A percentile compares a stretch with the other conserved stretches of the same genome.
phyloP scores from a whole-genome alignment of 2,113 vertebrate species.

The Tauraco erythrolophus region DNA sequence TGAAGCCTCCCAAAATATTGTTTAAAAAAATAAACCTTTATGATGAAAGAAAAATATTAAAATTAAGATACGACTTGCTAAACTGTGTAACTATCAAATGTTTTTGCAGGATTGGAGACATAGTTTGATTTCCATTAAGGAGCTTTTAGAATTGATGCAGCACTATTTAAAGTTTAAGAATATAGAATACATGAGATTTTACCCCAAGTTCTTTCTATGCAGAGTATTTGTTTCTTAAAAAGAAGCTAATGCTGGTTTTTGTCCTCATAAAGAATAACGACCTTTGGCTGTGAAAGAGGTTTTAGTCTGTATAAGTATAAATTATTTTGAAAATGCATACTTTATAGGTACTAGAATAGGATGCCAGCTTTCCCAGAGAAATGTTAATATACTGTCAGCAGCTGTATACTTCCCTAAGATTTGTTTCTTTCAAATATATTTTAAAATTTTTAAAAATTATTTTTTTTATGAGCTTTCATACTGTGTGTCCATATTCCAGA shows the following conservation, averaged over 20 bases:
- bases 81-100: not conserved
- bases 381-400: not conserved
- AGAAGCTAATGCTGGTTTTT: not conserved
- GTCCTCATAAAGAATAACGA: not conserved
- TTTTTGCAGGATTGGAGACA: not conserved
- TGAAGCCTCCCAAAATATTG: not conserved
- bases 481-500: not conserved
- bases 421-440: not conserved
- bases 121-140: not conserved
- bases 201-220: not conserved
- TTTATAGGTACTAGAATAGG: not conserved
- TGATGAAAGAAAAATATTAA: not conserved
- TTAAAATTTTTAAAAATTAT: not conserved
- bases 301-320: not conserved
- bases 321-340: not conserved
- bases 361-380: not conserved
- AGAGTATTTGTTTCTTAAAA: not conserved
- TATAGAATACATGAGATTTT: not conserved
- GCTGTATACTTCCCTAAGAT: not conserved
- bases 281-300: not conserved
- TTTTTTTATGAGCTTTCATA: not conserved
- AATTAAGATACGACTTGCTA: not conserved
- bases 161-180: not conserved
- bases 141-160: not conserved
- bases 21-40: not conserved